A percentile compares a stretch with the other conserved stretches of the same genome.
Evolutionary conservation across 2,113 vertebrate genomes (phyloP).

Genomic region (Trochalopteron elliotii): DNA sequence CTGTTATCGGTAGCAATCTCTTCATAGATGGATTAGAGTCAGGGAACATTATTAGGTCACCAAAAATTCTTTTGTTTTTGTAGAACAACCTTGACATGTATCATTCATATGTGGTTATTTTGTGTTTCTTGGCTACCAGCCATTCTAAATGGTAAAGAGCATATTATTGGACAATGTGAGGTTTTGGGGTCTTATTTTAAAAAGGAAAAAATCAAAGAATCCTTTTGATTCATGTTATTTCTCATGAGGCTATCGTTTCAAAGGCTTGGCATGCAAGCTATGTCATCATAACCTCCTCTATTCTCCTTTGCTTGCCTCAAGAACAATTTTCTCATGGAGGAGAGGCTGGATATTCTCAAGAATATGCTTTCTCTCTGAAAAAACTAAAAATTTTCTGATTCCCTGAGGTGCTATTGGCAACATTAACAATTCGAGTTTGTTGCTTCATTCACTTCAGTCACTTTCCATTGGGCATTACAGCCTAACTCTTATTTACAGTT

Average conservation of each 20-base stretch:
- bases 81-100: background rate
- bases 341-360: background rate
- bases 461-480: background rate
- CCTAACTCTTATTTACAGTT: background rate
- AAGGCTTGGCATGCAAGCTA: slow-evolving; percentile 1
- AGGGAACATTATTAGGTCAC: background rate
- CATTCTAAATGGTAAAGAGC: slow-evolving; percentile 8
- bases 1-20: background rate
- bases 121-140: background rate
- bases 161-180: background rate
- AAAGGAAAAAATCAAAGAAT: slow-evolving; percentile 6
- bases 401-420: background rate
- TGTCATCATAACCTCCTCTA: background rate
- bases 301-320: slow-evolving; percentile 19
- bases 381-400: background rate
- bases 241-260: slow-evolving; percentile 31
- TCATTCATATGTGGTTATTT: background rate
- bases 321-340: background rate
- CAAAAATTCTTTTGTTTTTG: background rate
- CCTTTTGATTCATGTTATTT: slow-evolving; percentile 31
- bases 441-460: background rate
- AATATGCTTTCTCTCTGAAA: slow-evolving; percentile 1
- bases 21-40: background rate
- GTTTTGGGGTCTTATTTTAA: background rate
- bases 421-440: background rate